Evolutionary conservation across 2,797 vertebrate genomes (phyloP).

Genomic region (Chaetophractus vellerosus): DNA sequence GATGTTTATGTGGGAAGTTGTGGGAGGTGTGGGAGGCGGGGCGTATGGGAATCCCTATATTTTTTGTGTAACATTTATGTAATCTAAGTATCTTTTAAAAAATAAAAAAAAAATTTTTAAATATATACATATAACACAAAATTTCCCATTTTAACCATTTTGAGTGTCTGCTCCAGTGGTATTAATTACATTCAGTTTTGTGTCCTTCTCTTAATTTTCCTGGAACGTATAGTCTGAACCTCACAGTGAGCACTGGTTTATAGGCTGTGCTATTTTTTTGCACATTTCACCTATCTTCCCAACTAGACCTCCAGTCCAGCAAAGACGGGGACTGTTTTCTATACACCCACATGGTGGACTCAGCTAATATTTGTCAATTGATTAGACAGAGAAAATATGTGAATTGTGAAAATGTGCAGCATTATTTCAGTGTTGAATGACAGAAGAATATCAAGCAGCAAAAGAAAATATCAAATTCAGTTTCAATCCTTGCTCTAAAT

Average conservation of each 20-base stretch:
- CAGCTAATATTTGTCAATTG: neutral
- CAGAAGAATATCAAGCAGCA: neutral
- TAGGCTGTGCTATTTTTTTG: neutral
- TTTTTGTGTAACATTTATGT: too few relatives aligned
- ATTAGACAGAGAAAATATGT: neutral
- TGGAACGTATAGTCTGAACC: neutral
- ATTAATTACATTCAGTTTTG: too few relatives aligned
- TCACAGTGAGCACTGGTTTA: neutral
- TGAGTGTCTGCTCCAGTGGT: too few relatives aligned
- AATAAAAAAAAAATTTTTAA: too few relatives aligned
- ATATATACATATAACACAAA: too few relatives aligned
- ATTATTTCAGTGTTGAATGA: neutral
- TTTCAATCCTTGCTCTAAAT: slow-evolving; percentile 14
- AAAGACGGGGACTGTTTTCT: neutral
- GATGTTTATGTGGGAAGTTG: too few relatives aligned
- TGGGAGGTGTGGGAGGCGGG: too few relatives aligned
- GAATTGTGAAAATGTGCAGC: neutral
- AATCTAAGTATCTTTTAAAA: too few relatives aligned
- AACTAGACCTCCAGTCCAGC: neutral
- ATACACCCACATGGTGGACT: neutral
- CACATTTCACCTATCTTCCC: too few relatives aligned
- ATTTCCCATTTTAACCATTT: too few relatives aligned
- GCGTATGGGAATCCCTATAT: too few relatives aligned
- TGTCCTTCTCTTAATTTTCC: neutral
- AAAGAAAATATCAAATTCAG: neutral